Conservation (phyloP, 23 tunicate species). For the Ciona savignyi region DNA sequence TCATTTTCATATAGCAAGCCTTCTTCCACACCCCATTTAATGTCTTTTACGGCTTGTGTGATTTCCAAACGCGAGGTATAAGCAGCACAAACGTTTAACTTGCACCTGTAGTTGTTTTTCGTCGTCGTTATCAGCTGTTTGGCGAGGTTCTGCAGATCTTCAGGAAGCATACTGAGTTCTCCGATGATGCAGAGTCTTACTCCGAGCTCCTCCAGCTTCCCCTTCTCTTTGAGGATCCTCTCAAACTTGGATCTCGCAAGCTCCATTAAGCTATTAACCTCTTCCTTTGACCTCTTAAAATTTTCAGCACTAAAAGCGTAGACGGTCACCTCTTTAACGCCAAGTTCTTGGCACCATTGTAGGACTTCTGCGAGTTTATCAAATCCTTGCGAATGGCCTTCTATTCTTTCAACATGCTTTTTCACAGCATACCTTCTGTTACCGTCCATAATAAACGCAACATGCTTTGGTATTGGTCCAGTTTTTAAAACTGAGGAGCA, state of each 20-base stretch:
- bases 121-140: slow-evolving; percentile 47
- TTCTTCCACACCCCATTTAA: slow-evolving; percentile 34
- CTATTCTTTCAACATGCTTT: slow-evolving; percentile 60
- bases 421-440: slow-evolving; percentile 89
- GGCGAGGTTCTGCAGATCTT: slow-evolving; percentile 56
- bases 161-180: slow-evolving; percentile 64
- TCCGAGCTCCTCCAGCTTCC: slow-evolving; percentile 45
- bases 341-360: slow-evolving; percentile 92
- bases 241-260: slow-evolving; percentile 68
- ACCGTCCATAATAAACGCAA: slow-evolving; percentile 99
- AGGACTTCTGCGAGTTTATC: slow-evolving; percentile 85
- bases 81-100: slow-evolving; percentile 79
- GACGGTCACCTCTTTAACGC: slow-evolving; percentile 80
- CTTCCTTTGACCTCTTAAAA: slow-evolving; percentile 83
- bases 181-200: slow-evolving; percentile 72
- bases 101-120: slow-evolving; percentile 28
- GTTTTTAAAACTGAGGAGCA: slow-evolving; percentile 21
- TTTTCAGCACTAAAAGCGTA: slow-evolving; percentile 99
- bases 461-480: slow-evolving; percentile 90
- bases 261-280: slow-evolving; percentile 94
- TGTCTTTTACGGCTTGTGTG: slow-evolving; percentile 56
- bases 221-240: slow-evolving; percentile 61
- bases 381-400: slow-evolving; percentile 95
- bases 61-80: slow-evolving; percentile 81
- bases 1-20: slow-evolving; percentile 28